Base-by-base conservation (phyloP, 2,797 vertebrate species). In the Cebuella pygmaea region DNA sequence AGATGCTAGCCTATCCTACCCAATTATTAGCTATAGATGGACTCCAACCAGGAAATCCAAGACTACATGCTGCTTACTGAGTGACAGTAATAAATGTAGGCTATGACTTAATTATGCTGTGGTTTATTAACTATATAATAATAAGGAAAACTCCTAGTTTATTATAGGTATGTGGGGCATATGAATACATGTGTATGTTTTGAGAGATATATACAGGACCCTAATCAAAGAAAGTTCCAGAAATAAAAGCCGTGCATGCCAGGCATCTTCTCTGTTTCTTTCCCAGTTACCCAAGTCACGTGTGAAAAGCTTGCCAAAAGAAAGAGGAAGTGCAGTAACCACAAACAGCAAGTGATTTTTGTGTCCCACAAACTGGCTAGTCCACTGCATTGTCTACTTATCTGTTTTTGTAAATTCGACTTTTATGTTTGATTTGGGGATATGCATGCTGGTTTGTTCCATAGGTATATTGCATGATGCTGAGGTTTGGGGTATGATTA, bases 21-120 rank as follows among this genome's bases (percentile, higher is more conserved):
- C 78, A 80, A 78, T 81, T 84, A 81, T 48, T 82, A 70, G 84
- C 70, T 46, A 10, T 36, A 81, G 70, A 36, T 94, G 26, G 57
- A 83, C 78, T 97, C 61, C 59, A 93, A 74, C 11, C n/a, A 85
- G 39, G n/a, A 88, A 83, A 89, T 44, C 11, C 57, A 92, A 78
- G 44, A 76, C n/a, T 64, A 9, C 1, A 2, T 52, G 20, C 36
- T 64, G 20, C n/a, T 92, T 61, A 33, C 39, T 57, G 39, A 57
- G 5, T 36, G 48, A 46, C 10, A 26, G 8, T 87, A 75, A 84
- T 36, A 91, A 81, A 50, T 50, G 20, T 13, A 24, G 48, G 39
- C 27, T 61, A 17, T 33, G 50, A 59, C 41, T 92, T 93, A 55
- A 59, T 92, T 26, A 78, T 30, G 17, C 46, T 82, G 26, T 44